Conservation (phyloP, 2,888 invertebrate species). For the Meliscaeva auricollis region DNA sequence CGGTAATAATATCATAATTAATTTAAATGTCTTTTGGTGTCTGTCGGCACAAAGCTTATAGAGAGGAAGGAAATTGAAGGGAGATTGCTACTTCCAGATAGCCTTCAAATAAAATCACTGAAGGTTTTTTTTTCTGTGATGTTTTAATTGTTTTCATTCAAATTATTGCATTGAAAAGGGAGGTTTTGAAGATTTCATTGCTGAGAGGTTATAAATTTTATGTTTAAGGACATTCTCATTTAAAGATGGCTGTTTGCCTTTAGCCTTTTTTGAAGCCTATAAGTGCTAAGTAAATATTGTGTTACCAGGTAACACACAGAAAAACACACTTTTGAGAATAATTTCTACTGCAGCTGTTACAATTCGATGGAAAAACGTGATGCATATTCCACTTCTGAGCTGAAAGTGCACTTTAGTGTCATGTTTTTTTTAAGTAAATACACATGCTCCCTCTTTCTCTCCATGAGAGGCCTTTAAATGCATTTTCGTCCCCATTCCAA, state of each 20-base stretch:
- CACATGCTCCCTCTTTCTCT: conserved; percentile 1
- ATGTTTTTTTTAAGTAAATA: conserved; percentile 31
- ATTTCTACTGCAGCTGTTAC: background rate
- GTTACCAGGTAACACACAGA: background rate
- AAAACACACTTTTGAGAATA: background rate
- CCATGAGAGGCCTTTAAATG: conserved; percentile 22
- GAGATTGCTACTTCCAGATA: conserved; percentile 49
- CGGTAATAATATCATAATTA: conserved; percentile 75
- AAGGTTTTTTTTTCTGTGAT: conserved; percentile 15
- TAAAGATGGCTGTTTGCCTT: too few species aligned
- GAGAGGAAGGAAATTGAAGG: conserved; percentile 20
- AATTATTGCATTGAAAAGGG: conserved; percentile 31
- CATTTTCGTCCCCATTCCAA: conserved; percentile 33
- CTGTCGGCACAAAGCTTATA: conserved; percentile 50
- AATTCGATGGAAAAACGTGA: background rate
- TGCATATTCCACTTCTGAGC: background rate
- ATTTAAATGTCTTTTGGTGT: conserved; percentile 72
- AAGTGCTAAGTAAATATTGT: background rate
- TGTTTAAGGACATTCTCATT: background rate
- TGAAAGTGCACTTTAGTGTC: conserved; percentile 9
- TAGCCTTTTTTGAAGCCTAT: background rate
- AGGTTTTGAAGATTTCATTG: conserved; percentile 48
- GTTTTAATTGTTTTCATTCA: conserved; percentile 54
- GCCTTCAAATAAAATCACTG: conserved; percentile 52
- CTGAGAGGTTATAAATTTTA: conserved; percentile 19